Base-by-base conservation (phyloP, 2,797 vertebrate genomes). In the Pogonophryne albipinna region DNA sequence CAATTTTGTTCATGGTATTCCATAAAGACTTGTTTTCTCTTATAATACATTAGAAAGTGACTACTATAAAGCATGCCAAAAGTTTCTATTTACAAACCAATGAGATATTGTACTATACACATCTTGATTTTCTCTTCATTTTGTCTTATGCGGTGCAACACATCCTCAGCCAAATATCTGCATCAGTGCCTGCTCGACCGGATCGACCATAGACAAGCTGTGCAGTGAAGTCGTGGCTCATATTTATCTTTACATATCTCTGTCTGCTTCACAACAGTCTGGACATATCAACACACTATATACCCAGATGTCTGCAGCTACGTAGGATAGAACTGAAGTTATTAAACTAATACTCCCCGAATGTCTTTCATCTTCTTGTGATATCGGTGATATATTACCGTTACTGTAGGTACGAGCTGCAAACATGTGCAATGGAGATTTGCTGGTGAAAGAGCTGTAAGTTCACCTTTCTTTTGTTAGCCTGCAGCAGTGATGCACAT, bases 141-240 rank as follows among this genome's bases (percentile, higher is more conserved):
- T 79, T 79, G 75, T 86, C 66, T 79, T 59, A 83, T 55, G 62
- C 79, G 76, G 80, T 88, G 85, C 78, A 76, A 83, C 88, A 53
- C 85, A 78, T 45, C 80, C 67, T 90, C 89, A 94, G 96, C 96
- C 95, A 95, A 93, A 95, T 84, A 87, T 90, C 86, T 88, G 90
- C 93, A 89, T 92, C 88, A 93, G 93, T 65, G 96, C 97, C 96
- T 95, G 96, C 96, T 95, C 85, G 90, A 73, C 78, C 85, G 71
- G 86, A 89, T 88, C 76, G 49, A 86, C 84, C 86, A 74, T 44
- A 83, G 89, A 82, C 75, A 27, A 82, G 72, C 87, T 87, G 85
- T 66, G 87, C 90, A 91, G 86, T 73, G 87, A 91, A 93, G 89
- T 82, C 86, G 76, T 74, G 82, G 88, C 92, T 92, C 65, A 57